Conservation (phyloP, 2,888 invertebrate species). For the Lycophotia porphyrea region DNA sequence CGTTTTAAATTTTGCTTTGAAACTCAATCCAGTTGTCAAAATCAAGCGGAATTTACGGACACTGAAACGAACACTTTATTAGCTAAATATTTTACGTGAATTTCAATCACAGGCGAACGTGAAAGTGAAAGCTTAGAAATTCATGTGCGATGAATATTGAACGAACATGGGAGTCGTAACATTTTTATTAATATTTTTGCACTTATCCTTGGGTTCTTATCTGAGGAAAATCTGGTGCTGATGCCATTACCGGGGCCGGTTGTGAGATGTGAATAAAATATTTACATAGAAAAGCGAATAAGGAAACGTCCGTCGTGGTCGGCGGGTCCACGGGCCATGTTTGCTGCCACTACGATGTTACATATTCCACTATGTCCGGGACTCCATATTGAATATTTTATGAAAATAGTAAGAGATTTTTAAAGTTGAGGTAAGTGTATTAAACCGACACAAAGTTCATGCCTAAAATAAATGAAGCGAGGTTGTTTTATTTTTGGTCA, state of each 20-base stretch:
- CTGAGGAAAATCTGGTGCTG: conserved; percentile 70
- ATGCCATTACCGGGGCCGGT: conserved; percentile 66
- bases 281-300: conserved; percentile 69
- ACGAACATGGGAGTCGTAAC: conserved; percentile 45
- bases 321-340: conserved; percentile 35
- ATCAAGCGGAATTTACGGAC: conserved; percentile 31
- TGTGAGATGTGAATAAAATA: conserved; percentile 76
- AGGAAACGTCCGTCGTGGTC: conserved; percentile 37
- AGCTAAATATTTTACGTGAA: conserved; percentile 38
- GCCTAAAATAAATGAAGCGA: conserved; percentile 37
- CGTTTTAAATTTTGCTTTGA: conserved; percentile 42
- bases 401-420: conserved; percentile 33
- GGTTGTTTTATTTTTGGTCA: conserved; percentile 17
- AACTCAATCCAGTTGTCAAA: conserved; percentile 41
- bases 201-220: conserved; percentile 61
- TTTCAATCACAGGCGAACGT: conserved; percentile 40
- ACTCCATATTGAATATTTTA: conserved; percentile 60
- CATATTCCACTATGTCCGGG: conserved; percentile 47
- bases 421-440: conserved; percentile 29
- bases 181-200: conserved; percentile 71
- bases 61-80: conserved; percentile 19
- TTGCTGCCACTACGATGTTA: conserved; percentile 28
- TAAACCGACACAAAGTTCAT: conserved; percentile 20
- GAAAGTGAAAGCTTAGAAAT: conserved; percentile 51
- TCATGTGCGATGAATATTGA: conserved; percentile 67